These are phyloP conservation scores for Sebastes itinus DNA, from an alignment of 2,797 vertebrate species.

Conservation along the genomic window DNA sequence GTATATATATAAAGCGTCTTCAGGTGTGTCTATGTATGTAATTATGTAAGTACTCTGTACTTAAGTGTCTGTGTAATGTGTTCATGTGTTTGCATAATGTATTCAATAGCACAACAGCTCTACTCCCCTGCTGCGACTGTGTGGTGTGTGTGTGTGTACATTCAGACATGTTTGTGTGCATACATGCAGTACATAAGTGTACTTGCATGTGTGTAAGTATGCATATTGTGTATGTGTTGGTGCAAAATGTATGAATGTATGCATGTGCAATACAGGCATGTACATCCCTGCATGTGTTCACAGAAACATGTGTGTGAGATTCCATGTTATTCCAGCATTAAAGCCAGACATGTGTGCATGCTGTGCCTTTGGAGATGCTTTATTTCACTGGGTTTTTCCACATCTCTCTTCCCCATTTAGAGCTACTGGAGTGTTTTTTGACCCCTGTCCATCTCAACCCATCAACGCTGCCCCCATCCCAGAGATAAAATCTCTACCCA, in stretches of 20 bases:
- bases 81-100: slow-evolving; percentile 54
- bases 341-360: not conserved
- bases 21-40: slow-evolving; percentile 1
- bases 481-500: slow-evolving; percentile 61
- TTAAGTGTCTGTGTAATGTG: slow-evolving; percentile 30
- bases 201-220: slow-evolving; percentile 3
- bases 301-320: not conserved
- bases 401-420: slow-evolving; percentile 37
- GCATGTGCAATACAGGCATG: not conserved
- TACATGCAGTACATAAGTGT: not conserved
- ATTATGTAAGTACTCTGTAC: slow-evolving; percentile 21
- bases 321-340: not conserved
- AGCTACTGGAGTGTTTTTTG: slow-evolving; percentile 56
- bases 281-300: not conserved
- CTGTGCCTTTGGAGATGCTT: slow-evolving; percentile 7
- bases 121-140: not conserved
- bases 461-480: slow-evolving; percentile 54
- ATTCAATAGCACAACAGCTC: not conserved
- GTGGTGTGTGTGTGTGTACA: not conserved
- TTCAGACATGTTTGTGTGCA: not conserved
- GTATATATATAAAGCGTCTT: not conserved
- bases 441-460: slow-evolving; percentile 58
- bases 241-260: slow-evolving; percentile 26
- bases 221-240: slow-evolving; percentile 12
- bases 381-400: slow-evolving; percentile 37